Evolutionary conservation across 2,888 invertebrate species (phyloP), one percentile per base, ranked within the genome.

Genomic region (Embidobia sp.): DNA sequence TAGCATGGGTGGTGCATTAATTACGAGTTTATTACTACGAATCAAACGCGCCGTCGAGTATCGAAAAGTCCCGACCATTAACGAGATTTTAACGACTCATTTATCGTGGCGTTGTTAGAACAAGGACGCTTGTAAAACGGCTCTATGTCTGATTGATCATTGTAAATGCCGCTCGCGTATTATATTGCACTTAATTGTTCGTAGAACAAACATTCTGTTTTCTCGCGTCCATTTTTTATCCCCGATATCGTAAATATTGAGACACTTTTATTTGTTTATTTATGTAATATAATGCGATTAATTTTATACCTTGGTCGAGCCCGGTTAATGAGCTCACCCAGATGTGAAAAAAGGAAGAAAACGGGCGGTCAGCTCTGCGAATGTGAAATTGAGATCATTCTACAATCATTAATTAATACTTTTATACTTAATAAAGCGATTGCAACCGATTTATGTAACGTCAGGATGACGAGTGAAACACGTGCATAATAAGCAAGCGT

Each of bases 1-100:
- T 44, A 63, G 55, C 48, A 67, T 61, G 40, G 66, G 69, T 53
- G 48, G 61, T 66, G 69, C 70, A 70, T 74, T 74, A 74, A 78
- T 78, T 78, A 74, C 59, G 49, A 22, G 70, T 78, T 78, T 78
- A 78, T 70, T 69, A 70, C 61, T 37, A 42, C 59, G 46, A 74
- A 78, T 74, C 66, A 74, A 78, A 74, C 48, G 70, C 33, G 37
- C 55, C 67, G 63, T 73, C 26, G 46, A 27, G 57, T 42, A 37
- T 42, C 64, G 64, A 73, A 74, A 69, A 74, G 57, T 73, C 51
- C 27, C 55, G 61, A 49, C 40, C 70, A 72, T 78, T 78, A 80
- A 80, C 72, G 70, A 74, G 63, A 73, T 76, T 76, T 80, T 76
- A 79, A 79, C 76, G 80, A 76, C 70, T 80, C 76, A 77, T 78